These are phyloP conservation scores for Tuta absoluta DNA, from an alignment of 2,888 invertebrate species.

Conservation along the genomic window DNA sequence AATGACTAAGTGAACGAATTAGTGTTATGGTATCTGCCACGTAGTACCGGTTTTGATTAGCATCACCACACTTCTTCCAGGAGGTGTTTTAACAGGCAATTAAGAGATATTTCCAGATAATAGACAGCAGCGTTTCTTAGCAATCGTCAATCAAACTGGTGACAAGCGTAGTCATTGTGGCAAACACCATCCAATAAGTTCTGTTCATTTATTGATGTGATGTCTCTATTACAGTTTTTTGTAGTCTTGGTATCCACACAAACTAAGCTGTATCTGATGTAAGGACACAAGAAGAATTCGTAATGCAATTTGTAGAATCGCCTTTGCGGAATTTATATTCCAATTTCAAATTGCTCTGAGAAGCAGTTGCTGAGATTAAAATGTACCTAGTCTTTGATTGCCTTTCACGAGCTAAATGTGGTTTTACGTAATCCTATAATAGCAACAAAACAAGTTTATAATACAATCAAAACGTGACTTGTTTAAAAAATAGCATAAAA, in stretches of 20 bases:
- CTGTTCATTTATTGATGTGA: not conserved
- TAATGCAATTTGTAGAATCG: slow-evolving; percentile 21
- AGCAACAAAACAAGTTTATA: not conserved
- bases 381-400: not conserved
- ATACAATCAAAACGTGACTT: too few species aligned
- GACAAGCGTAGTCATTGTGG: too few species aligned
- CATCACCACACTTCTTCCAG: too few species aligned
- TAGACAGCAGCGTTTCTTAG: too few species aligned
- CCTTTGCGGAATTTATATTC: slow-evolving; percentile 18
- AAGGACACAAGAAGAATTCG: slow-evolving; percentile 21
- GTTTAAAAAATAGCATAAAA: too few species aligned
- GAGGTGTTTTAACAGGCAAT: too few species aligned
- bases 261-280: slow-evolving; percentile 20
- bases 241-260: not conserved
- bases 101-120: too few species aligned
- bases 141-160: too few species aligned
- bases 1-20: too few species aligned
- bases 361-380: slow-evolving; percentile 11
- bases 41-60: too few species aligned
- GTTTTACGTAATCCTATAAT: not conserved
- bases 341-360: slow-evolving; percentile 5
- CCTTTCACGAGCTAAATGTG: not conserved
- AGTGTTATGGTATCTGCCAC: too few species aligned
- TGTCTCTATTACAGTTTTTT: not conserved
- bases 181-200: too few species aligned